These are phyloP conservation scores for Xiphophorus couchianus DNA, from an alignment of 2,113 vertebrate species.

Conservation along the genomic window DNA sequence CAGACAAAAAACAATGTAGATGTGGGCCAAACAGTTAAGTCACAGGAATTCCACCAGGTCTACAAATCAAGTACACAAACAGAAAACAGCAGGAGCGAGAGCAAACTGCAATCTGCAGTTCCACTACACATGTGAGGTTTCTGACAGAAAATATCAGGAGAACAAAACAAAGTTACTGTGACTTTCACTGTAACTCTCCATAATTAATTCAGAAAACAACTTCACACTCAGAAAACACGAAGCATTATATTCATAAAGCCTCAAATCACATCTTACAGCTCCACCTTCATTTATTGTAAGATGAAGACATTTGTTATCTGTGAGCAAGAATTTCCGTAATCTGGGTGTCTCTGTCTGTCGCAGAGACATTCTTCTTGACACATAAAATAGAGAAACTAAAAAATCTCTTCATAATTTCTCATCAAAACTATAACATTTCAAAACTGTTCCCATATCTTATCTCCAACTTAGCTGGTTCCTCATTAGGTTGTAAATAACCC, in stretches of 20 bases:
- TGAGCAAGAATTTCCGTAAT: too few relatives aligned
- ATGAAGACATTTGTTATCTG: too few relatives aligned
- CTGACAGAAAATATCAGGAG: background rate
- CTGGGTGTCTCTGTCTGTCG: background rate
- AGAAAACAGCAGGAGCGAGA: slow-evolving; percentile 3
- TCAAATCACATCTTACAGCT: too few relatives aligned
- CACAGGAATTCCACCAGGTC: slow-evolving; percentile 6
- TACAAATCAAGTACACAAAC: background rate
- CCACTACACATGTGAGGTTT: background rate
- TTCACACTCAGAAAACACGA: background rate
- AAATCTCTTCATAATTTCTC: too few relatives aligned
- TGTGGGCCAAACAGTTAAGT: slow-evolving; percentile 19
- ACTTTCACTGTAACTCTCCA: background rate
- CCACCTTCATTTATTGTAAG: too few relatives aligned
- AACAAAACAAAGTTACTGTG: background rate
- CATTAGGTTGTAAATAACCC: background rate
- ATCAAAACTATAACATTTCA: too few relatives aligned
- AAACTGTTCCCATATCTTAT: too few relatives aligned
- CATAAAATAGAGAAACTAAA: too few relatives aligned
- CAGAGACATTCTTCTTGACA: too few relatives aligned
- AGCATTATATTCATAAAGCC: too few relatives aligned
- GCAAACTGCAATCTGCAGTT: background rate
- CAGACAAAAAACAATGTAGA: background rate
- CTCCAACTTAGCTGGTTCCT: background rate
- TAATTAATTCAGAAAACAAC: background rate